These are phyloP conservation scores for Nestor notabilis DNA, from an alignment of 2,113 vertebrate species.

Conservation along the genomic window DNA sequence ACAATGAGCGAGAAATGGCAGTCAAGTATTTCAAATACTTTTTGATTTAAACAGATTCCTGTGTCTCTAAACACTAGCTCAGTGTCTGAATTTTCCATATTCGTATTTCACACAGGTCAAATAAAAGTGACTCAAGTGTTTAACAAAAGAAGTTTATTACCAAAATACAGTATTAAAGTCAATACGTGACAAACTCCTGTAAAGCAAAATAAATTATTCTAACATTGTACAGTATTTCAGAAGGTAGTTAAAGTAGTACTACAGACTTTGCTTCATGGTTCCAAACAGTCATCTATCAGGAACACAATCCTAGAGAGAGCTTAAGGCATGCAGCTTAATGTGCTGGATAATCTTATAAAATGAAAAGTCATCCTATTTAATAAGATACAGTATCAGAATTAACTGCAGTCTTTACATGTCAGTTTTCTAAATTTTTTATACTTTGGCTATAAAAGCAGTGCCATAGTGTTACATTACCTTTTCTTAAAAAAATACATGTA, in stretches of 20 bases:
- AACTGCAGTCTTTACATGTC: constrained; percentile 76
- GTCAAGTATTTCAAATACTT: background rate
- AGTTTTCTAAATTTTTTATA: constrained; percentile 70
- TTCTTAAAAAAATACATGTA: constrained; percentile 88
- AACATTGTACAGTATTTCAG: constrained; percentile 82
- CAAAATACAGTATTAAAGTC: constrained; percentile 94
- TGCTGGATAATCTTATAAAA: constrained; percentile 75
- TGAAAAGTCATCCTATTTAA: constrained; percentile 70
- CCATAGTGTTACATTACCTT: constrained; percentile 82
- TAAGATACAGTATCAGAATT: constrained; percentile 71
- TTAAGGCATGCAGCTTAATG: constrained; percentile 79
- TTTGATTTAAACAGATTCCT: background rate
- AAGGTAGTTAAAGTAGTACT: constrained; percentile 77
- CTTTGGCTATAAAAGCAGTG: constrained; percentile 83
- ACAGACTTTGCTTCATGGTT: constrained; percentile 71
- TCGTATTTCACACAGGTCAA: background rate
- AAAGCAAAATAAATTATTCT: constrained; percentile 93
- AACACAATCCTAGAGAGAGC: constrained; percentile 74
- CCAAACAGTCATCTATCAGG: constrained; percentile 61
- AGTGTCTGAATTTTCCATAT: background rate
- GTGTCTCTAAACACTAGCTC: background rate
- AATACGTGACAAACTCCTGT: constrained; percentile 87
- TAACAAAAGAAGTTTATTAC: constrained; percentile 91
- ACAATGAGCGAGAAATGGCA: background rate
- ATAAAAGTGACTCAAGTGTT: constrained; percentile 55